These are phyloP conservation scores for Epirrhoe tristata DNA, from an alignment of 2,888 invertebrate species.

Conservation along the genomic window DNA sequence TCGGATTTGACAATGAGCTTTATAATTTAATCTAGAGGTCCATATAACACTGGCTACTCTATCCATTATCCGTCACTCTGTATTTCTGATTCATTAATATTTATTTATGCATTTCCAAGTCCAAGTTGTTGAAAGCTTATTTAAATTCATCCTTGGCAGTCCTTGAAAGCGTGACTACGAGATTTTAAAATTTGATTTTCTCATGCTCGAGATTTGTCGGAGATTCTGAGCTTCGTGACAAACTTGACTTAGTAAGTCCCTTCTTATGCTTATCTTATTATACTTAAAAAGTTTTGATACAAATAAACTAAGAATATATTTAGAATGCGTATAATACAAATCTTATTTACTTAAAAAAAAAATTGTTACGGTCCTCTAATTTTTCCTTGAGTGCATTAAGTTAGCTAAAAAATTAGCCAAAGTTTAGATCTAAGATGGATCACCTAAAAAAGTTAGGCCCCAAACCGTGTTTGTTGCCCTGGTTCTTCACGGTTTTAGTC, in stretches of 20 bases:
- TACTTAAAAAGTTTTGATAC: too few relatives aligned
- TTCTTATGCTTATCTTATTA: neutral
- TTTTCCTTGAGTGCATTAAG: too few relatives aligned
- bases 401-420: too few relatives aligned
- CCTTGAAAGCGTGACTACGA: constrained; percentile 66
- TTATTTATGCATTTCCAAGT: constrained; percentile 78
- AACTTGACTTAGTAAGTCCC: neutral
- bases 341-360: too few relatives aligned
- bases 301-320: too few relatives aligned
- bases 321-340: too few relatives aligned
- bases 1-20: constrained; percentile 18
- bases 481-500: too few relatives aligned
- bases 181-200: constrained; percentile 69
- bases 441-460: too few relatives aligned
- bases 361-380: too few relatives aligned
- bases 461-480: too few relatives aligned
- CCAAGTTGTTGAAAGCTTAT: constrained; percentile 75
- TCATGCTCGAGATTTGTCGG: constrained; percentile 63
- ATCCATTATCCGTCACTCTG: constrained; percentile 72
- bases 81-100: constrained; percentile 75
- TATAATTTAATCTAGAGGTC: constrained; percentile 52
- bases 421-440: too few relatives aligned
- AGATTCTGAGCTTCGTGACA: constrained; percentile 24
- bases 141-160: constrained; percentile 77
- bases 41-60: constrained; percentile 50